These are phyloP conservation scores for Catamblyrhynchus diadema DNA, from an alignment of 2,797 vertebrate genomes.

Conservation along the genomic window DNA sequence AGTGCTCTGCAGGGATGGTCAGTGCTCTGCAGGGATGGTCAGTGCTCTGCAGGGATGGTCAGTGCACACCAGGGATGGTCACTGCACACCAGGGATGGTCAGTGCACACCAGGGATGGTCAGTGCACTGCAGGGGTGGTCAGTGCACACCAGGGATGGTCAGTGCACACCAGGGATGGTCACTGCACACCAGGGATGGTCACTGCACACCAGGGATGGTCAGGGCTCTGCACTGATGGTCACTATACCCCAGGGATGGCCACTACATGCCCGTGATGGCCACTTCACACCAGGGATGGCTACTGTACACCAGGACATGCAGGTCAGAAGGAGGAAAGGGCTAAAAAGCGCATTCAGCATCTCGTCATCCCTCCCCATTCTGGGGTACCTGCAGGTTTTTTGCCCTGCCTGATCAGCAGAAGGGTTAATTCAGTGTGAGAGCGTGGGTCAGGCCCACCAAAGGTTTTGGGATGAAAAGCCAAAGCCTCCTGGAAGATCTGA, in stretches of 20 bases:
- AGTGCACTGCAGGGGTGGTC: rapidly evolving
- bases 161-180: rapidly evolving
- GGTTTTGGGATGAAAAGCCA: not conserved
- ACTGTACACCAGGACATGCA: rapidly evolving
- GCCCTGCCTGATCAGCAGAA: not conserved
- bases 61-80: rapidly evolving
- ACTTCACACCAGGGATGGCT: rapidly evolving
- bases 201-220: rapidly evolving
- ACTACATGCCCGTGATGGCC: rapidly evolving
- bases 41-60: rapidly evolving
- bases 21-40: too few species aligned
- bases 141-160: rapidly evolving
- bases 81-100: not conserved
- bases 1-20: too few species aligned
- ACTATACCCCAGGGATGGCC: rapidly evolving
- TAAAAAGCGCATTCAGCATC: not conserved
- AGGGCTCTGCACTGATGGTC: rapidly evolving
- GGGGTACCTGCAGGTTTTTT: not conserved
- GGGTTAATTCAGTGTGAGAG: not conserved
- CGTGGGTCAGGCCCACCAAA: rapidly evolving
- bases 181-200: rapidly evolving
- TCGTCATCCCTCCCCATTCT: not conserved
- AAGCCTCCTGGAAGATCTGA: not conserved
- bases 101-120: rapidly evolving
- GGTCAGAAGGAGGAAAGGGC: not conserved